These are phyloP conservation scores for Balaenoptera acutorostrata DNA, from an alignment of 2,113 vertebrate genomes.

Conservation along the genomic window DNA sequence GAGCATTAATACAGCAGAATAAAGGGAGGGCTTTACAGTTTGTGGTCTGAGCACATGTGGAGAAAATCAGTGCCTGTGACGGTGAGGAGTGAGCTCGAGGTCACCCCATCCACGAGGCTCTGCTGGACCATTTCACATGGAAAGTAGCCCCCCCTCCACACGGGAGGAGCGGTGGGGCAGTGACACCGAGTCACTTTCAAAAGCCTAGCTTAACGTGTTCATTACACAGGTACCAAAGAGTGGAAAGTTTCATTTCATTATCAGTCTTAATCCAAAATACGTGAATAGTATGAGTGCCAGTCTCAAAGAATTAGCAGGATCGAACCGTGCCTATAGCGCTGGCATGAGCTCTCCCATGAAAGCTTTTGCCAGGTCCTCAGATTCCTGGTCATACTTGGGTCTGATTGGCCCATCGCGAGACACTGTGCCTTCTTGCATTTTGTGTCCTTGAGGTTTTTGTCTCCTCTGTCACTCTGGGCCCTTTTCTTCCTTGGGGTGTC, in stretches of 20 bases:
- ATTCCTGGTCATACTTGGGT: not conserved
- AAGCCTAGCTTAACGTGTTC: not conserved
- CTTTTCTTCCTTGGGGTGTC: not conserved
- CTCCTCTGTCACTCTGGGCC: not conserved
- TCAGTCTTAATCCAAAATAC: not conserved
- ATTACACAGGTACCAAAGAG: not conserved
- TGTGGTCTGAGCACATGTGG: accelerated
- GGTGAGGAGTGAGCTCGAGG: not conserved
- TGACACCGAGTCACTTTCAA: not conserved
- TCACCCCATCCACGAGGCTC: not conserved
- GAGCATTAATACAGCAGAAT: not conserved
- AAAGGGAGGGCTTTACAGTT: not conserved
- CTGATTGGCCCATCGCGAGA: not conserved
- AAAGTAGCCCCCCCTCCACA: not conserved
- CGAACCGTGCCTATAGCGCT: accelerated
- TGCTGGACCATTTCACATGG: not conserved
- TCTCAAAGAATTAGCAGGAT: not conserved
- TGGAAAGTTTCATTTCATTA: not conserved
- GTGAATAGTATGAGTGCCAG: accelerated
- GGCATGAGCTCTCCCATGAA: accelerated
- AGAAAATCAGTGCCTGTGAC: not conserved
- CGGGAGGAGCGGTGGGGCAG: not conserved
- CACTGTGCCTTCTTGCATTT: accelerated
- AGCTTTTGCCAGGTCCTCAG: accelerated
- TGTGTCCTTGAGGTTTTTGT: accelerated